Conservation (phyloP, 2,797 vertebrate genomes). For the Sebastes hopkinsi region DNA sequence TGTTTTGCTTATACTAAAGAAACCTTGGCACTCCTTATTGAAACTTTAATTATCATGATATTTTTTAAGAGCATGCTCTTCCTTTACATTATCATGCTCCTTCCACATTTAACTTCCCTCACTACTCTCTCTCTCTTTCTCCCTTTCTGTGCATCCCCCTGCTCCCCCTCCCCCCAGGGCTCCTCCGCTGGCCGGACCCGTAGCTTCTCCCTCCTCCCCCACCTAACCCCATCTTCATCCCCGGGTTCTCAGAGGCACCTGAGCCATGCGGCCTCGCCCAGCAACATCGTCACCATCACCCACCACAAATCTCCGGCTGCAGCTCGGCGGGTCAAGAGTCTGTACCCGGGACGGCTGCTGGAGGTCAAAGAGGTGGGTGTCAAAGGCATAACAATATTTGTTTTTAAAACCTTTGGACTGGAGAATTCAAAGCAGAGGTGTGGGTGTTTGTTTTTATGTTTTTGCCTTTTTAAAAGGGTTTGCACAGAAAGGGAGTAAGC, state of each 20-base stretch:
- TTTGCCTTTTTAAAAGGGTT: not conserved
- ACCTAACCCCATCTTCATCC: conserved; percentile 88
- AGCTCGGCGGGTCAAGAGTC: conserved; percentile 88
- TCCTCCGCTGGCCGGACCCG: conserved; percentile 87
- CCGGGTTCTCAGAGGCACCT: conserved; percentile 88
- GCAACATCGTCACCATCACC: conserved; percentile 92
- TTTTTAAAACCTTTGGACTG: not conserved
- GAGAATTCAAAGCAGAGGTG: not conserved
- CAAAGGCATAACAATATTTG: not conserved
- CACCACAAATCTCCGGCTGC: conserved; percentile 97
- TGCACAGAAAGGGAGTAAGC: not conserved
- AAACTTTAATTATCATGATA: too few relatives aligned
- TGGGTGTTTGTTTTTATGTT: accelerated
- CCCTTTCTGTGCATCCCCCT: conserved; percentile 17
- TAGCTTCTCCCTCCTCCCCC: conserved; percentile 92
- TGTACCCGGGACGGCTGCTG: conserved; percentile 87
- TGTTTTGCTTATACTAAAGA: not conserved
- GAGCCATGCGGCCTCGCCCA: conserved; percentile 79
- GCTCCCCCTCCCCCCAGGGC: conserved; percentile 70
- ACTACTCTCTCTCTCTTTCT: conserved; percentile 19
- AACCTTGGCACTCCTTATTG: not conserved
- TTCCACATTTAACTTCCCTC: conserved; percentile 28
- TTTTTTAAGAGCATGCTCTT: not conserved
- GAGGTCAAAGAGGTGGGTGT: conserved; percentile 96
- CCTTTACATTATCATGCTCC: conserved; percentile 30